Conservation (phyloP, 2,888 invertebrate genomes). For the Drymonia ruficornis region DNA sequence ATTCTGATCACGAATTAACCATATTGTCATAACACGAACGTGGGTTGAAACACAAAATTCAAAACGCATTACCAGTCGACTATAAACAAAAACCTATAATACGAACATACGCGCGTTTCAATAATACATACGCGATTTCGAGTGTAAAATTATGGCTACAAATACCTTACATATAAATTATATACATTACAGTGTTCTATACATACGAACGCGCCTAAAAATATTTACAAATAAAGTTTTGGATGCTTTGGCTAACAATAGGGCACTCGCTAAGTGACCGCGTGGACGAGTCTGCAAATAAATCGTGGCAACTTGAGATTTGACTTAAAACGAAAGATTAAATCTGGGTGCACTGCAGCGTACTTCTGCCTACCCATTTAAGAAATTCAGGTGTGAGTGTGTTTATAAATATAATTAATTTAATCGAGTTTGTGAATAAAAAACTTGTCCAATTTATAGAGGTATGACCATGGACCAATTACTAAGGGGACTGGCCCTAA, state of each 20-base stretch:
- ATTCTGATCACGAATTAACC: not conserved
- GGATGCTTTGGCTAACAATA: conserved; percentile 81
- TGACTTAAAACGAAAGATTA: too few species aligned
- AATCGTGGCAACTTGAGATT: not conserved
- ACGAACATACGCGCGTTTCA: conserved; percentile 11
- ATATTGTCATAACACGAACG: conserved; percentile 5
- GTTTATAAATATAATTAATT: too few species aligned
- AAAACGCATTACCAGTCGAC: not conserved
- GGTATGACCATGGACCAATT: too few species aligned
- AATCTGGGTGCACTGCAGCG: too few species aligned
- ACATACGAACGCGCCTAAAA: conserved; percentile 49
- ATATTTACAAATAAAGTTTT: conserved; percentile 79
- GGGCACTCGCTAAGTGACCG: conserved; percentile 56
- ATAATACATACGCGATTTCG: conserved; percentile 36
- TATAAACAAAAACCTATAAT: conserved; percentile 4
- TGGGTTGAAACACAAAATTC: not conserved
- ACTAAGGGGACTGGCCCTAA: too few species aligned
- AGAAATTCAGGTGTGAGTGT: too few species aligned
- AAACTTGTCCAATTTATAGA: too few species aligned
- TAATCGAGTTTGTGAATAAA: too few species aligned
- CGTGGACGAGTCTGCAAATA: not conserved
- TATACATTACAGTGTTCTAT: conserved; percentile 53
- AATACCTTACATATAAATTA: conserved; percentile 47
- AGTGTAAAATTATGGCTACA: conserved; percentile 28
- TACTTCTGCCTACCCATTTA: too few species aligned